phyloP scores from a whole-genome alignment of 2,888 invertebrate genomes.

The Parasteatoda lunata region DNA sequence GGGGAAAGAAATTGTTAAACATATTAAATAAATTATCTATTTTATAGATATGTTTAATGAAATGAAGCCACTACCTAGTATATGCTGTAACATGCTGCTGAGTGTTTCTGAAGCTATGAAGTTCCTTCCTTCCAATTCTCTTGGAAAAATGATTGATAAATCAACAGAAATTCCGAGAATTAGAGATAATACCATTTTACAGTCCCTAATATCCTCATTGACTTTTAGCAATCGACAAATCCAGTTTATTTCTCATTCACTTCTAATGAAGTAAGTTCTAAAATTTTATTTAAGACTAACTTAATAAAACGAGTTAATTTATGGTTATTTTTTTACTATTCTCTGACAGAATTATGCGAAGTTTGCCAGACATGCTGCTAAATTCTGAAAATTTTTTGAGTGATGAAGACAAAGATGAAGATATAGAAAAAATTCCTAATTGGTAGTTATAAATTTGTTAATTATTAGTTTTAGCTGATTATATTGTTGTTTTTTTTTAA shows the following conservation, averaged over 20 bases:
- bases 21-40: not conserved
- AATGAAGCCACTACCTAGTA: not conserved
- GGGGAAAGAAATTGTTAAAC: too few relatives aligned
- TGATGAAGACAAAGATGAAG: not conserved
- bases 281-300: not conserved
- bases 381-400: not conserved
- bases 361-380: not conserved
- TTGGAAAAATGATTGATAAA: not conserved
- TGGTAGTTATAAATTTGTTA: not conserved
- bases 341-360: constrained; percentile 20
- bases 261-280: constrained; percentile 56
- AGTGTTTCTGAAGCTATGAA: constrained; percentile 13
- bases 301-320: not conserved
- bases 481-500: too few relatives aligned
- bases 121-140: constrained; percentile 3
- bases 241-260: constrained; percentile 36
- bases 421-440: not conserved
- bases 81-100: not conserved
- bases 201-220: constrained; percentile 12
- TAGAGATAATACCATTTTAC: not conserved
- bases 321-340: not conserved
- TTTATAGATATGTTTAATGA: constrained; percentile 14
- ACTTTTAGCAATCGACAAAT: constrained; percentile 29
- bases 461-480: too few relatives aligned
- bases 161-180: not conserved